Percentiles rank a stretch among this genome's conserved stretches.
These are phyloP conservation scores for Heliconius erato DNA, from an alignment of 2,888 invertebrate genomes.

Conservation along the genomic window DNA sequence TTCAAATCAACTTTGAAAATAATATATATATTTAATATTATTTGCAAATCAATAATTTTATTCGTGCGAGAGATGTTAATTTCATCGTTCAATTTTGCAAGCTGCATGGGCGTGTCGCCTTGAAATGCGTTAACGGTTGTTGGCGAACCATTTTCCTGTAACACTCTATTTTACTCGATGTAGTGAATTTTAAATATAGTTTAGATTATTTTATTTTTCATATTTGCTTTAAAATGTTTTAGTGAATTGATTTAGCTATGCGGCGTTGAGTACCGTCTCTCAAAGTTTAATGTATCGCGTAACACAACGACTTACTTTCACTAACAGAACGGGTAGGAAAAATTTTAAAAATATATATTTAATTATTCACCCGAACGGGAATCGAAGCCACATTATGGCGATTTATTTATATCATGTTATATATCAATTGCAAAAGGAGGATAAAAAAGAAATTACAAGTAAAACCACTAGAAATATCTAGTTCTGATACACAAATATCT, in stretches of 20 bases:
- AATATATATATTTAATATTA: neutral
- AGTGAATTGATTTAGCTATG: neutral
- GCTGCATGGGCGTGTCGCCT: slow-evolving; percentile 37
- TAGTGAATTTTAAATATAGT: neutral
- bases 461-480: neutral
- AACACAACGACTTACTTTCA: neutral
- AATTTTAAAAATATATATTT: neutral
- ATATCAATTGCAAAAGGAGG: neutral
- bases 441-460: neutral
- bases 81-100: slow-evolving; percentile 24
- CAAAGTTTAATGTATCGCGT: neutral
- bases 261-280: neutral
- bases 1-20: neutral
- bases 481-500: neutral
- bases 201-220: too few relatives aligned
- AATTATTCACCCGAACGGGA: neutral
- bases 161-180: neutral
- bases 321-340: neutral
- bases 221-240: neutral
- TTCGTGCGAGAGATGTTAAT: slow-evolving; percentile 13
- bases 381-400: neutral
- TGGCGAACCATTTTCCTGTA: slow-evolving; percentile 17
- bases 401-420: neutral
- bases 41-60: slow-evolving; percentile 14
- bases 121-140: slow-evolving; percentile 33